Evolutionary conservation across 2,797 vertebrate genomes (phyloP).

Genomic region (Amniataba percoides): DNA sequence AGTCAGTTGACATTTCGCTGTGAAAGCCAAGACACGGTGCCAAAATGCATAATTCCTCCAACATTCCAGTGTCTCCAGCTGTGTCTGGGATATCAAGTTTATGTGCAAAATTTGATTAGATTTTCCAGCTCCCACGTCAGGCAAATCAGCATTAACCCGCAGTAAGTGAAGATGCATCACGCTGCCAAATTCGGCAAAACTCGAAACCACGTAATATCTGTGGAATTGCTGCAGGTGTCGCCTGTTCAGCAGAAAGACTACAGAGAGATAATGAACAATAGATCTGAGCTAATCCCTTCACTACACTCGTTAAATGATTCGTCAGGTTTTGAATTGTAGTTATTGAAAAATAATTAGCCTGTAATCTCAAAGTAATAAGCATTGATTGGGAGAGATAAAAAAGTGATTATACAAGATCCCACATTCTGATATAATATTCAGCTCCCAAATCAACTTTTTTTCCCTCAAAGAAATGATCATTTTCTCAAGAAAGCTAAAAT

Average conservation of each 20-base stretch:
- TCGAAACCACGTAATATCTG: not conserved
- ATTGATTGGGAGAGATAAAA: not conserved
- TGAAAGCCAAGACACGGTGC: not conserved
- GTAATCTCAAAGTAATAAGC: not conserved
- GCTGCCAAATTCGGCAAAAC: slow-evolving; percentile 18
- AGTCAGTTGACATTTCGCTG: not conserved
- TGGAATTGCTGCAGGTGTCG: slow-evolving; percentile 11
- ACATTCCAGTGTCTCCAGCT: slow-evolving; percentile 10
- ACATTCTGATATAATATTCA: not conserved
- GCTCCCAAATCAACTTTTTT: not conserved
- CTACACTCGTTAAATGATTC: not conserved
- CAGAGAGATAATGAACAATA: slow-evolving; percentile 12
- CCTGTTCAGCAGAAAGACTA: slow-evolving; percentile 5
- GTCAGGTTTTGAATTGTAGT: not conserved
- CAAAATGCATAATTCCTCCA: not conserved
- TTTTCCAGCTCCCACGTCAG: slow-evolving; percentile 5
- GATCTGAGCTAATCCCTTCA: not conserved
- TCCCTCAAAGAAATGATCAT: not conserved
- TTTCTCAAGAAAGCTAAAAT: not conserved
- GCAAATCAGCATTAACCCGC: slow-evolving; percentile 4
- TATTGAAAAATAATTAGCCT: not conserved
- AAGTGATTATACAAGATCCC: not conserved
- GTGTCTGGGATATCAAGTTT: not conserved
- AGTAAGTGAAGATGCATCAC: slow-evolving; percentile 6
- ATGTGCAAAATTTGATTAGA: not conserved